Evolutionary conservation across 1,140 invertebrate genomes (phyloP), one percentile per base, ranked within the genome.

Genomic region (Lepidurus arcticus): DNA sequence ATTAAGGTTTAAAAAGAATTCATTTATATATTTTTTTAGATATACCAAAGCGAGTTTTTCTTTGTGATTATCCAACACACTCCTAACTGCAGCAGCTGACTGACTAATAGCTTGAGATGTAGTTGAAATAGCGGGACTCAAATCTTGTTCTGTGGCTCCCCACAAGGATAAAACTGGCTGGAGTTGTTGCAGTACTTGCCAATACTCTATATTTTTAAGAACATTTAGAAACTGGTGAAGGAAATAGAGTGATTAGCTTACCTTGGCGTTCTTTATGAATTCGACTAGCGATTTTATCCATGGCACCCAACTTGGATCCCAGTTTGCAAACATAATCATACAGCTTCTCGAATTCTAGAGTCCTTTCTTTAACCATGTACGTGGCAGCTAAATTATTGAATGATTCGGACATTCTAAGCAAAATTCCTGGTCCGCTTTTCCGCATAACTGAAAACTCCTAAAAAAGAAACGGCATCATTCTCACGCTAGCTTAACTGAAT

Each of bases 261-360:
- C 89, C 89, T 86, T 87, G 86, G 80, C 90, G 85, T 84, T 92
- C 91, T 83, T 90, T 91, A n/a, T 89, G 84, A 80, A 92, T 90
- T 76, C 90, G 85, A 81, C 87, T 87, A 79, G 89, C 88, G 78
- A 92, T 91, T 82, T 89, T 88, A 81, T 92, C 90, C 79, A 92
- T 87, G 2, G 87, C 87, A 7, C 83, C 82, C 11, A 92, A 84
- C 83, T 92, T 92, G 78, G 92, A 90, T 21, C 87, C 86, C 74
- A 92, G 85, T 21, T 86, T 86, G 78, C 84, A 86, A 80, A 91
- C 88, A 83, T 92, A 92, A 75, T 89, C 88, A 78, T 88, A 87
- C 76, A 89, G 86, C 76, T 88, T 86, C 74, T 90, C 88, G 83
- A 92, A 92, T 82, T 92, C 91, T 21, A 88, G 85, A 78, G 89